phyloP scores from a whole-genome alignment of 2,888 invertebrate species.

The Cryptops parisi region DNA sequence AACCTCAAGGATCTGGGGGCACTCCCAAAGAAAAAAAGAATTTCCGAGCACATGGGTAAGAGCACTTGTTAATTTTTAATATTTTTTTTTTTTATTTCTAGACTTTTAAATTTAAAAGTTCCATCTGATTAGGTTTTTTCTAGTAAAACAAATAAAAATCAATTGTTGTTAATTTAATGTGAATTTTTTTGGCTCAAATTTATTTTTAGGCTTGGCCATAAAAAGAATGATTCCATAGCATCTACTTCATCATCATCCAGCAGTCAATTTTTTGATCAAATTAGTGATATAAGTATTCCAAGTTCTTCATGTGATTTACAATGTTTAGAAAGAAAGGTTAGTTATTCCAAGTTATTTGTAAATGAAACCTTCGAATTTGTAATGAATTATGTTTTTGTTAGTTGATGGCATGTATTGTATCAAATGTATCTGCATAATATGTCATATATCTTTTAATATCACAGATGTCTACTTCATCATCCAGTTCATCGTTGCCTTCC shows the following conservation, averaged over 20 bases:
- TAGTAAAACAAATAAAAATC: too few species aligned
- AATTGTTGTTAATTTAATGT: too few species aligned
- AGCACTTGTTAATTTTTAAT: constrained; percentile 8
- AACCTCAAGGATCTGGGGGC: constrained; percentile 38
- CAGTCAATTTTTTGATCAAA: constrained; percentile 65
- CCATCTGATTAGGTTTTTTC: too few species aligned
- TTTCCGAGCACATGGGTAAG: constrained; percentile 23
- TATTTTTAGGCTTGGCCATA: constrained; percentile 46
- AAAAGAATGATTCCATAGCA: constrained; percentile 81
- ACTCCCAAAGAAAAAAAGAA: constrained; percentile 21
- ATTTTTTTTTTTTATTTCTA: too few species aligned
- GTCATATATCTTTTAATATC: constrained; percentile 6
- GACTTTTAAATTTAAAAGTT: too few species aligned
- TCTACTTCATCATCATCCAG: constrained; percentile 62
- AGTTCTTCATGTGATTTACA: constrained; percentile 33
- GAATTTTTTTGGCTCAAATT: too few species aligned
- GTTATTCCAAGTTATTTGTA: too few species aligned
- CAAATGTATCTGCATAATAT: not conserved
- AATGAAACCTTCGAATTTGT: too few species aligned
- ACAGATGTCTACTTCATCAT: constrained; percentile 60
- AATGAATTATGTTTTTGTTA: too few species aligned
- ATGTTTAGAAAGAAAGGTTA: constrained; percentile 50
- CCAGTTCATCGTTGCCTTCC: constrained; percentile 59
- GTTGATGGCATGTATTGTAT: not conserved
- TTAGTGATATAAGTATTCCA: constrained; percentile 19